Conservation (phyloP, 2,888 invertebrate species). For the Trilocha varians region DNA sequence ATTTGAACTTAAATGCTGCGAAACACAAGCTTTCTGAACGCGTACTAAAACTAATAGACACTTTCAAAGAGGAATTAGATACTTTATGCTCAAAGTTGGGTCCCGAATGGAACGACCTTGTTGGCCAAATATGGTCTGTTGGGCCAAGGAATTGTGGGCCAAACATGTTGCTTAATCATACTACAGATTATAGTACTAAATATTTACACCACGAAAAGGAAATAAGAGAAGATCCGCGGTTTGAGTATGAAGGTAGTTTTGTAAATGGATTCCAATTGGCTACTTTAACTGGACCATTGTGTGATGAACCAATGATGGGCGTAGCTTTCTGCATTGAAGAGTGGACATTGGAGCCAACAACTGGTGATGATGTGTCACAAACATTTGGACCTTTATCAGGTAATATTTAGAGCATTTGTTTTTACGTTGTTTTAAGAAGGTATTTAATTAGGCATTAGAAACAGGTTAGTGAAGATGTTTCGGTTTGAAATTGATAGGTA, state of each 20-base stretch:
- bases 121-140: slow-evolving; percentile 89
- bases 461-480: no score
- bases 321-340: slow-evolving; percentile 92
- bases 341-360: slow-evolving; percentile 76
- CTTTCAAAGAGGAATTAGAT: slow-evolving; percentile 72
- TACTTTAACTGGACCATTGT: slow-evolving; percentile 91
- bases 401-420: no score
- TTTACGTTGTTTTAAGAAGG: no score
- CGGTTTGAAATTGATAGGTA: no score
- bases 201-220: slow-evolving; percentile 50
- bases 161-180: slow-evolving; percentile 90
- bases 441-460: no score
- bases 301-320: slow-evolving; percentile 97
- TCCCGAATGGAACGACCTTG: slow-evolving; percentile 63
- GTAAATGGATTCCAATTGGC: slow-evolving; percentile 91
- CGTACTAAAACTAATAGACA: slow-evolving; percentile 56
- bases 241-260: slow-evolving; percentile 83
- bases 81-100: slow-evolving; percentile 74
- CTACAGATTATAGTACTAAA: slow-evolving; percentile 74
- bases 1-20: slow-evolving; percentile 34
- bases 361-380: slow-evolving; percentile 48
- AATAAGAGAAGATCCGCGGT: slow-evolving; percentile 67
- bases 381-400: slow-evolving; percentile 73
- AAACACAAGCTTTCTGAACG: slow-evolving; percentile 50
- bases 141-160: slow-evolving; percentile 92